Evolutionary conservation across 2,888 invertebrate species (phyloP).

Genomic region (Catotricha subobsoleta): DNA sequence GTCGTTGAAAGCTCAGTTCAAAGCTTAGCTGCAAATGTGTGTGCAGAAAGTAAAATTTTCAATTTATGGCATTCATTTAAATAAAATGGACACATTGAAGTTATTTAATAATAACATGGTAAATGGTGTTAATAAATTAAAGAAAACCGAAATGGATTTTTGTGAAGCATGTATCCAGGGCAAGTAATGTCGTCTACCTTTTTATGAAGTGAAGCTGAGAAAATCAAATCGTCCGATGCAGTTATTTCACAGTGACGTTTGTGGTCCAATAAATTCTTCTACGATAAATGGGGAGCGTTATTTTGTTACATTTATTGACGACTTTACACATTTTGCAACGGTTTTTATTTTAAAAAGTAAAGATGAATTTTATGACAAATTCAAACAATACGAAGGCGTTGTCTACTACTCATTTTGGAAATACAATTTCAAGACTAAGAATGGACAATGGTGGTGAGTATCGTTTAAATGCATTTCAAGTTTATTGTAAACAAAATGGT

Average conservation of each 20-base stretch:
- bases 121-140: background rate
- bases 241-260: constrained; percentile 3
- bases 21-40: background rate
- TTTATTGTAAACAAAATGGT: background rate
- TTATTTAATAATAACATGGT: background rate
- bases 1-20: background rate
- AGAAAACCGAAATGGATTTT: background rate
- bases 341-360: constrained; percentile 3
- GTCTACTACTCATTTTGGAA: background rate
- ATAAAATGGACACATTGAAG: background rate
- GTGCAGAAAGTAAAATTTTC: background rate
- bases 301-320: constrained; percentile 4
- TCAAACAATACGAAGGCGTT: background rate
- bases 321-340: constrained; percentile 1
- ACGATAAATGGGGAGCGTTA: background rate
- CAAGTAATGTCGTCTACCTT: constrained; percentile 5
- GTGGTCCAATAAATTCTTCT: background rate
- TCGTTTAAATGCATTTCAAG: constrained; percentile 2
- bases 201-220: background rate
- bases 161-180: constrained; percentile 6
- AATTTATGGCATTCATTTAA: constrained; percentile 5
- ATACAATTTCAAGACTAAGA: constrained; percentile 3
- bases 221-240: constrained; percentile 3
- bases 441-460: constrained; percentile 8
- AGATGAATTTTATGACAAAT: constrained; percentile 3